phyloP scores from a whole-genome alignment of 2,888 invertebrate species.

The Pterostichus madidus region DNA sequence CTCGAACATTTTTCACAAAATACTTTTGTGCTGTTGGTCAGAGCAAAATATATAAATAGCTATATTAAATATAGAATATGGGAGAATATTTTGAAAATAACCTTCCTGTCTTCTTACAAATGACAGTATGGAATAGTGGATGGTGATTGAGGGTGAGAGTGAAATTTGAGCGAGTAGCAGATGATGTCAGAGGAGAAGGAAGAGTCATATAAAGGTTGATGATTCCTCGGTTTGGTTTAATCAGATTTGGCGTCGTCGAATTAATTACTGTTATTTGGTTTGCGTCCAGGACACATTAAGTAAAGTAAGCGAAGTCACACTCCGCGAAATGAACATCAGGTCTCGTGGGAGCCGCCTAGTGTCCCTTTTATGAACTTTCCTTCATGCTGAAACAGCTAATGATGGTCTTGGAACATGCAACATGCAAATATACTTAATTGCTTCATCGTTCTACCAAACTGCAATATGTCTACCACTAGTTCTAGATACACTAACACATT shows the following conservation, averaged over 20 bases:
- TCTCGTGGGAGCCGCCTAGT: slow-evolving; percentile 31
- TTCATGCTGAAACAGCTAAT: slow-evolving; percentile 55
- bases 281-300: slow-evolving; percentile 56
- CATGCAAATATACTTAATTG: slow-evolving; percentile 59
- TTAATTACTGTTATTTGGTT: slow-evolving; percentile 52
- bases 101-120: no score
- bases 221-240: slow-evolving; percentile 35
- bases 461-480: not conserved
- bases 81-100: no score
- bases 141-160: no score
- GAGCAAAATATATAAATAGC: no score
- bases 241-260: slow-evolving; percentile 49
- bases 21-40: no score
- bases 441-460: slow-evolving; percentile 27
- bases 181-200: no score
- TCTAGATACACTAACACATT: not conserved
- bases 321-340: slow-evolving; percentile 53
- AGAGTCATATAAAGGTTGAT: not conserved
- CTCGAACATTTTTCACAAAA: no score
- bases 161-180: no score
- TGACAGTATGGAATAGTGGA: no score
- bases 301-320: slow-evolving; percentile 61
- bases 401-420: slow-evolving; percentile 55
- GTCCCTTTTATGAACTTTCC: slow-evolving; percentile 56
- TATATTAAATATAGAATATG: no score